Evolutionary conservation across 2,113 vertebrate species (phyloP), one percentile per base, ranked within the genome.

Genomic region (Ceuthmochares aereus): DNA sequence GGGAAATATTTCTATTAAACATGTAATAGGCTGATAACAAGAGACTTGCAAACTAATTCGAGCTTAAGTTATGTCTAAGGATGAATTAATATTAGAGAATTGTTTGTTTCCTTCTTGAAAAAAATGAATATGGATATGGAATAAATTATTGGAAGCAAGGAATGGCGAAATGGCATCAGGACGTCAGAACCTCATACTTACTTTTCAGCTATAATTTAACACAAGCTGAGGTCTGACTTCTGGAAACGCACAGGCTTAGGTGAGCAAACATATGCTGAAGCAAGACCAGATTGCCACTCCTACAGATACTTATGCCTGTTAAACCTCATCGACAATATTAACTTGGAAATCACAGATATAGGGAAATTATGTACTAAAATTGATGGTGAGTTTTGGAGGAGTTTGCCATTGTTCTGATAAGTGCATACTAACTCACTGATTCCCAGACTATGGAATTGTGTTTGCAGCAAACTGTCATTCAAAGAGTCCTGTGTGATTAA

Each of bases 401-500:
- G 8, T 70, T 72, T 90, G 83, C 68, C 78, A 54, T 90, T 74
- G 37, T 81, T 84, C 37, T 77, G 52, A 32, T 78, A 92, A 84
- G 90, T 81, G 72, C 60, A 32, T 60, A 51, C 23, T 66, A 83
- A 85, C 32, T 95, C 30, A 42, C 52, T 78, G 64, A 72, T 55
- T 79, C 45, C 49, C 80, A 87, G 54, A 60, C 49, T 49, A 30
- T 32, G 60, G 69, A 81, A 56, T 2, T 81, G 34, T 78, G 54
- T 81, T 84, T 88, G 90, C 83, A 94, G 60, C 30, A 93, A 89
- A 86, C 37, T 74, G 54, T 40, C 4, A 3, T 77, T 86, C 60
- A 52, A 29, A 60, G 49, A 93, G 64, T 64, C 66, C 60, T 62
- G 54, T 68, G 49, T 97, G 90, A 90, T 94, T 97, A 95, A 87